Conservation (phyloP, 1,140 invertebrate species). For the Pseudoatta argentina region DNA sequence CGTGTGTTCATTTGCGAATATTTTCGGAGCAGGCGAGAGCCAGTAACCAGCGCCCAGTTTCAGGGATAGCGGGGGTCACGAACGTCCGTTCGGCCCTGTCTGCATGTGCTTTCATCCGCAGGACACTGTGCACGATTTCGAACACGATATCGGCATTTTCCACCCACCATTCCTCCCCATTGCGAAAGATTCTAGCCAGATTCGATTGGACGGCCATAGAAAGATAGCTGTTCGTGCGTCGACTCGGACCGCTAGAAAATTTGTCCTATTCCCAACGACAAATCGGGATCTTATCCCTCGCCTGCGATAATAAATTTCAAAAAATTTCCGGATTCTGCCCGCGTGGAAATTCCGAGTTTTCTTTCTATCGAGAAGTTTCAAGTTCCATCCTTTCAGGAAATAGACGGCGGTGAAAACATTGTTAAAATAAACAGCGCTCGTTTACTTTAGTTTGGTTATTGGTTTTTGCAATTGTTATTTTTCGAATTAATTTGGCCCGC, state of each 20-base stretch:
- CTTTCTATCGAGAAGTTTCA: background rate
- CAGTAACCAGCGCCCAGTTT: background rate
- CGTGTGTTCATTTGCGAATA: constrained; percentile 32
- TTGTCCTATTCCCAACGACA: background rate
- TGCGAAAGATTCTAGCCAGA: background rate
- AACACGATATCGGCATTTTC: constrained; percentile 42
- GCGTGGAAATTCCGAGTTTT: background rate
- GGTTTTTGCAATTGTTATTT: constrained; percentile 61
- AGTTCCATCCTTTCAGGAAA: constrained; percentile 21
- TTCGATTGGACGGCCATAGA: background rate
- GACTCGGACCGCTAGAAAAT: background rate
- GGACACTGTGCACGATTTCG: background rate
- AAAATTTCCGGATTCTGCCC: background rate
- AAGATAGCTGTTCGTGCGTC: background rate
- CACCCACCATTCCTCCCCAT: background rate
- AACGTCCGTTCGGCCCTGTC: background rate
- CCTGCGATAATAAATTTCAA: constrained; percentile 25
- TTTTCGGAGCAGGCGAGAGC: constrained; percentile 15
- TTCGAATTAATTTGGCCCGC: constrained; percentile 50
- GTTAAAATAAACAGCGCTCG: constrained; percentile 36
- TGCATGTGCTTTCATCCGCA: constrained; percentile 20
- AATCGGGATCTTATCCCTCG: constrained; percentile 2
- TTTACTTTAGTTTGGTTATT: constrained; percentile 51
- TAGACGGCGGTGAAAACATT: constrained; percentile 22
- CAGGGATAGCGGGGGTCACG: background rate